These are phyloP conservation scores for Tricholauxania praeusta DNA, from an alignment of 2,888 invertebrate species.

Conservation along the genomic window DNA sequence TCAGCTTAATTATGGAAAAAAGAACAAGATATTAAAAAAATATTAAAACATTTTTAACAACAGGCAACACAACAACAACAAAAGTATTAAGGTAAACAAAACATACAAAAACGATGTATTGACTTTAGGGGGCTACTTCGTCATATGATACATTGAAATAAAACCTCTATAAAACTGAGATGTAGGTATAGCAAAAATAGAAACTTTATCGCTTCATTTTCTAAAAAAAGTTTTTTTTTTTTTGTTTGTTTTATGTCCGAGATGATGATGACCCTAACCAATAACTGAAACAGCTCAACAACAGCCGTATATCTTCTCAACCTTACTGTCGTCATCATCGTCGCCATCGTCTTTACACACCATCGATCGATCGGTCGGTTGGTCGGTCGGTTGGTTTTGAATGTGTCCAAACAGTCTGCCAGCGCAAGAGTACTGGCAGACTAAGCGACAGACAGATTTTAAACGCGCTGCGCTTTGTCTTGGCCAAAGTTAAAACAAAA, in stretches of 20 bases:
- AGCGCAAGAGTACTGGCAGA: slow-evolving; percentile 36
- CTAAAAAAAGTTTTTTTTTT: slow-evolving; percentile 41
- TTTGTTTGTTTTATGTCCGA: slow-evolving; percentile 61
- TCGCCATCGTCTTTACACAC: background rate
- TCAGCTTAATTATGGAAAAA: slow-evolving; percentile 26
- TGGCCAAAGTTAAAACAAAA: slow-evolving; percentile 41
- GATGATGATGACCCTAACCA: slow-evolving; percentile 28
- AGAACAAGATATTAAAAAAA: slow-evolving; percentile 13
- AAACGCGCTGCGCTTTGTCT: background rate
- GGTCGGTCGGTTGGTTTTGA: background rate
- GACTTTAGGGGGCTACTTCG: slow-evolving; percentile 18
- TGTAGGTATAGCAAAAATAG: background rate
- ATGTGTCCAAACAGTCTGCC: slow-evolving; percentile 48
- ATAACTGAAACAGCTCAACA: background rate
- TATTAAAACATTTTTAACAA: slow-evolving; percentile 7
- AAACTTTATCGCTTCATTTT: slow-evolving; percentile 62
- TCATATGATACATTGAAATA: slow-evolving; percentile 38
- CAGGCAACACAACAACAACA: slow-evolving; percentile 16
- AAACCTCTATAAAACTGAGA: background rate
- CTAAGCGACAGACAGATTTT: slow-evolving; percentile 38
- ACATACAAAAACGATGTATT: slow-evolving; percentile 20
- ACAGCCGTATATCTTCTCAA: background rate
- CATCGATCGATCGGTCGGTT: background rate
- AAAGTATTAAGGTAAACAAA: slow-evolving; percentile 6
- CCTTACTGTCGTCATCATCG: background rate